These are phyloP conservation scores for Grallaria varia DNA, from an alignment of 2,113 vertebrate genomes.

Conservation along the genomic window DNA sequence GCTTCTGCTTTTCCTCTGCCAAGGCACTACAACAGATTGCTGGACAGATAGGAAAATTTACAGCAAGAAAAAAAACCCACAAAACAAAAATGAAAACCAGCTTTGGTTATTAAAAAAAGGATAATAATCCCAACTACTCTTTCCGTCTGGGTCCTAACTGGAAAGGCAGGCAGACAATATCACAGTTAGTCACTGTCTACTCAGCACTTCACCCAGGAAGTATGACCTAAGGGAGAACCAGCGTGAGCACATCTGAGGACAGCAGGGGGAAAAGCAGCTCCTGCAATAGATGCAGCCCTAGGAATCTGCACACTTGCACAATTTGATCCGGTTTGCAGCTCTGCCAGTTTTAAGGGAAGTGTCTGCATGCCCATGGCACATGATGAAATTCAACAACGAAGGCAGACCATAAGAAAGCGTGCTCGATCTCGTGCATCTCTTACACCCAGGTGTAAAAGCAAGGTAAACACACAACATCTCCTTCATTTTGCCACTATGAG, in stretches of 20 bases:
- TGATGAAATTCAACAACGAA: background rate
- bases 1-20: background rate
- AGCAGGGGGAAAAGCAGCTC: background rate
- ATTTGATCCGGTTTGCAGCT: background rate
- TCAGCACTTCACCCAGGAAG: conserved; percentile 25
- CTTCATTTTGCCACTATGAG: background rate
- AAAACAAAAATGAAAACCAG: background rate
- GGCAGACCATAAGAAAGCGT: background rate
- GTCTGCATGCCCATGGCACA: background rate
- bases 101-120: background rate
- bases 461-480: background rate
- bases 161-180: background rate
- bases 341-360: background rate
- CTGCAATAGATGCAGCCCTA: background rate
- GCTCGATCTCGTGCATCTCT: background rate
- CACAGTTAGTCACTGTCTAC: background rate
- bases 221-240: background rate
- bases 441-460: background rate
- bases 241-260: rapidly evolving
- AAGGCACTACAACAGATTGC: background rate
- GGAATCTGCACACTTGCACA: conserved; percentile 43
- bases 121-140: background rate
- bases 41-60: background rate
- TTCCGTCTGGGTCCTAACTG: background rate
- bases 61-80: background rate